Evolutionary conservation across 1,140 invertebrate species (phyloP), one percentile per base, ranked within the genome.

Genomic region (Sinonovacula constricta): DNA sequence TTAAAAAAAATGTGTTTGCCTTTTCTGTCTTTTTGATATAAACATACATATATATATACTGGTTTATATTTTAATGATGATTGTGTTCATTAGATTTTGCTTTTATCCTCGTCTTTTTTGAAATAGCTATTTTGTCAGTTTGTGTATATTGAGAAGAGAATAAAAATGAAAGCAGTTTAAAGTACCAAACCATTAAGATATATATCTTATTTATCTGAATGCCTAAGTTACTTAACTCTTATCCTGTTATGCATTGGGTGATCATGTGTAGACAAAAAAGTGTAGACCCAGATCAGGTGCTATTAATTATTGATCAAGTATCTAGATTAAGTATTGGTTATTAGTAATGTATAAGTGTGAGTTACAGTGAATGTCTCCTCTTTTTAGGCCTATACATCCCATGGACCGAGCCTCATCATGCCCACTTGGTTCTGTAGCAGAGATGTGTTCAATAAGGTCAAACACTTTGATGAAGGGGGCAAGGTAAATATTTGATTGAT

Each of bases 401-500:
- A 95, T 93, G 95, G 95, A 1, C 95, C 95, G 15, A 95, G 95
- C 3, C 83, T 96, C 15, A 93, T 95, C 31, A 95, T 96, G 94
- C 95, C 95, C 12, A 95, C 95, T 10, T 96, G 95, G 95, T 95
- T 95, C 91, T 94, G 94, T 84, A 92, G 93, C 81, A 91, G 94
- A 88, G 84, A 87, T 77, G 92, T 95, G n/a, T 95, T 92, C 91
- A 89, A 94, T 69, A 93, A 77, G 82, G 83, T 92, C 26, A 84
- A 88, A 59, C 88, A 87, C 18, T 91, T 91, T 82, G 82, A 86
- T 82, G 90, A 91, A 81, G 82, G 82, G 18, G 91, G 89, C 60
- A 90, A 90, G 80, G 91, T 90, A 76, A 66, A n/a, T n/a, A n/a
- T n/a, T n/a, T n/a, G n/a, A n/a, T n/a, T n/a, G n/a, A n/a, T n/a